phyloP scores from a whole-genome alignment of 2,113 vertebrate genomes.

The Paradoxurus hermaphroditus region DNA sequence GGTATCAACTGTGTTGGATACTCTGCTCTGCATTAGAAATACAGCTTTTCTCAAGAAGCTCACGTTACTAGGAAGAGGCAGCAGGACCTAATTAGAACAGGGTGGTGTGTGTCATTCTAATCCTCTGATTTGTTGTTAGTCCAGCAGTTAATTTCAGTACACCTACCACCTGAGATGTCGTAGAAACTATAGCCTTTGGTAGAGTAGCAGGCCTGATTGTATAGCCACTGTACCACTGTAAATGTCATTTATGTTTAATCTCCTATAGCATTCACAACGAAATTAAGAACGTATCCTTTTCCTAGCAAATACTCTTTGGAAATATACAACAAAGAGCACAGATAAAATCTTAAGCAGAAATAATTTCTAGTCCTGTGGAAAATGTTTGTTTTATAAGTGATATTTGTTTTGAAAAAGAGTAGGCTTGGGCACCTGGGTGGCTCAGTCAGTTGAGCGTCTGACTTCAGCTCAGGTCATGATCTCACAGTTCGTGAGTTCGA shows the following conservation, averaged over 20 bases:
- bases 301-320: background rate
- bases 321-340: background rate
- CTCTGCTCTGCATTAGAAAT: background rate
- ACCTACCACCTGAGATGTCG: background rate
- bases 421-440: background rate
- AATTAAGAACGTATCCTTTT: background rate
- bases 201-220: background rate
- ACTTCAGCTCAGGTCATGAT: too few species aligned
- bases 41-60: background rate
- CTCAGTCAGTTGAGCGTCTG: too few species aligned
- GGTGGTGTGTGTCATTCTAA: background rate
- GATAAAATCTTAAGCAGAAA: constrained; percentile 2
- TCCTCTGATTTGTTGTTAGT: background rate
- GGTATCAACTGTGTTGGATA: background rate
- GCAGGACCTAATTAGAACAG: background rate
- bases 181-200: background rate
- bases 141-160: background rate
- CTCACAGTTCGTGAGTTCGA: too few species aligned
- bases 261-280: background rate
- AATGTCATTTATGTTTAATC: background rate
- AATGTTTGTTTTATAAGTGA: background rate
- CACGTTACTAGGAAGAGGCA: background rate
- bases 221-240: background rate
- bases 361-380: background rate
- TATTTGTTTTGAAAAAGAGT: background rate